Base-by-base conservation (phyloP, 1,140 invertebrate species). In the Polypedilum pembai region DNA sequence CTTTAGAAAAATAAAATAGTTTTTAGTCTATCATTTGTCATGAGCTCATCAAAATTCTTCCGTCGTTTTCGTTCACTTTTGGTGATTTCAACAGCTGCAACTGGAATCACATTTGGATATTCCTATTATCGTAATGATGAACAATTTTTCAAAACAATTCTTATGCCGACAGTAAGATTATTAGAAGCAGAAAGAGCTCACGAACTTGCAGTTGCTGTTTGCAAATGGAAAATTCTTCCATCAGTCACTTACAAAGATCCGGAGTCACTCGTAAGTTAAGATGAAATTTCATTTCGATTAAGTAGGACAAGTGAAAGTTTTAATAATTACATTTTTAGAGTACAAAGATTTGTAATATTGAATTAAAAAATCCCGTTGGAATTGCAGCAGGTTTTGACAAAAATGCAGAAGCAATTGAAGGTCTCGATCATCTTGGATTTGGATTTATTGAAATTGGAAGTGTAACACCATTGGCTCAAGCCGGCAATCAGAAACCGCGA, bases 341-440 rank as follows among this genome's bases (percentile, higher is more conserved):
- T 80, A 89, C 89, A 0, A 86, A 83, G 72, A 83, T 98, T 40
- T 91, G 92, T 79, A 86, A 87, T 24, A 81, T 89, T 75, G 79
- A 90, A 17, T 90, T 99, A 73, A 84, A 84, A 75, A 98, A 97
- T 85, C 96, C 96, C 0, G 80, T 99, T 78, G 98, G 98, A 40
- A 90, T 99, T 77, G 97, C 97, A 73, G 98, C 98, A 76, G 98
- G 98, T 3, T 99, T 98, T 85, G 98, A 99, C 82, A 99, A 99
- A 82, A 89, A 99, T 83, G 97, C 89, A 8, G 94, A 98, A 85
- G 94, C 93, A 24, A 85, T 98, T 1, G 82, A 88, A 76, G 92
- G 93, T 0, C 82, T 99, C 33, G 86, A 88, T 73, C 88, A 91
- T 78, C 84, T 95, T 74, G 97, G 97, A 0, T 98, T 99, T 85